These are phyloP conservation scores for Dioctria linearis DNA, from an alignment of 2,888 invertebrate species.

Conservation along the genomic window DNA sequence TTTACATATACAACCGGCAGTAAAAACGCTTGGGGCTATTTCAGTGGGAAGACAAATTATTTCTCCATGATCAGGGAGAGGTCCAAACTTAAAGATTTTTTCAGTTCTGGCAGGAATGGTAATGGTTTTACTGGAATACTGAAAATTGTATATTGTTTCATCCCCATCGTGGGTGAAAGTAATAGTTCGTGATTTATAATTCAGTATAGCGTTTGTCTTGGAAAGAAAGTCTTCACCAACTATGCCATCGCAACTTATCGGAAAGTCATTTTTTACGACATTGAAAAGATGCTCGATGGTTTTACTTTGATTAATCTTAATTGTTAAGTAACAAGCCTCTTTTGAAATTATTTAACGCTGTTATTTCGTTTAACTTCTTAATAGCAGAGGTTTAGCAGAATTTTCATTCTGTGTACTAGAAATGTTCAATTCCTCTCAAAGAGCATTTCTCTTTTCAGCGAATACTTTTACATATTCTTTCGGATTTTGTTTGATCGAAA, in stretches of 20 bases:
- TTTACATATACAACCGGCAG: too few relatives aligned
- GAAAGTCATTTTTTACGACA: neutral
- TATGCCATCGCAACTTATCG: neutral
- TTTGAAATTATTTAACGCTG: neutral
- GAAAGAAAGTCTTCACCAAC: neutral
- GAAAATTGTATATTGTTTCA: neutral
- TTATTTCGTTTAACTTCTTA: neutral
- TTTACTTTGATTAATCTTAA: neutral
- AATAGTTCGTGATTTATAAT: neutral
- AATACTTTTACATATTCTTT: neutral
- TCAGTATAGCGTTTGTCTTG: neutral
- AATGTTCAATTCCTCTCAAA: neutral
- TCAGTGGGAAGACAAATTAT: too few relatives aligned
- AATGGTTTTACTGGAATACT: neutral
- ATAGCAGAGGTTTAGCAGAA: neutral
- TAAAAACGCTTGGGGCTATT: too few relatives aligned
- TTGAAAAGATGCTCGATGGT: neutral
- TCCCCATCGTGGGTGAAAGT: neutral
- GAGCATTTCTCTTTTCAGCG: neutral
- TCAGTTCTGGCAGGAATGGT: neutral
- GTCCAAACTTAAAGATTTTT: neutral
- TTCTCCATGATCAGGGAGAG: too few relatives aligned
- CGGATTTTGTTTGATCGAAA: conserved; percentile 1
- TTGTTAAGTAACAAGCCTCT: neutral
- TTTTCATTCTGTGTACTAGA: neutral